Base-by-base conservation (phyloP, 2,888 invertebrate species). In the Megaustenia siamemsis region DNA sequence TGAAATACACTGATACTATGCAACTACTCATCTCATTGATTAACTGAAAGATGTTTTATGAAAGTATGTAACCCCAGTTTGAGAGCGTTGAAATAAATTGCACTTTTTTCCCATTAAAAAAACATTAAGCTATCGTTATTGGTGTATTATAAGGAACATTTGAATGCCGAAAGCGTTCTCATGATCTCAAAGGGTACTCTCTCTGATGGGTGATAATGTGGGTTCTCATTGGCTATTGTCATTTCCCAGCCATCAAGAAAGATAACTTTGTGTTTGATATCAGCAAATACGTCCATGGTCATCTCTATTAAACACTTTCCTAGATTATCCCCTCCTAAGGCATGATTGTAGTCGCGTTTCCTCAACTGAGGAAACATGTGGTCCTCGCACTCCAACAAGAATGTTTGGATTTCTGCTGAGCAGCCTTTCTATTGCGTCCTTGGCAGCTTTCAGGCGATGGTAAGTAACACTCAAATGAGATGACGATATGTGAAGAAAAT, bases 181-280 rank as follows among this genome's bases (percentile, higher is more conserved):
- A 81, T 71, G n/a, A n/a, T n/a, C n/a, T n/a, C n/a, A n/a, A n/a
- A 18, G 1, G 80, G 68, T 5, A 80, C 49, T 45, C 4, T 68
- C 18, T 66, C 45, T 24, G 66, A 28, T 2, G 80, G 80, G 49
- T 80, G 80, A 40, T 43, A 35, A 1, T 43, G 45, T 12, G 32
- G 4, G 24, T 80, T 80, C 38, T 80, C 80, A 28, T 68, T 24
- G 35, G 80, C 80, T 66, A n/a, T n/a, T n/a, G n/a, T n/a, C n/a
- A n/a, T n/a, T n/a, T n/a, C n/a, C n/a, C 81, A 81, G n/a, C 81
- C 81, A n/a, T 81, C 81, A 32, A 81, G 71, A 49, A 68, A 81
- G 6, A 81, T 38, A 10, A 81, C 71, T 71, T 53, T 45, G 38
- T 81, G 24, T 56, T 38, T 35, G 21, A 81, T 28, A 3, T 35